Base-by-base conservation (phyloP, 2,797 vertebrate genomes). In the Trematomus bernacchii region DNA sequence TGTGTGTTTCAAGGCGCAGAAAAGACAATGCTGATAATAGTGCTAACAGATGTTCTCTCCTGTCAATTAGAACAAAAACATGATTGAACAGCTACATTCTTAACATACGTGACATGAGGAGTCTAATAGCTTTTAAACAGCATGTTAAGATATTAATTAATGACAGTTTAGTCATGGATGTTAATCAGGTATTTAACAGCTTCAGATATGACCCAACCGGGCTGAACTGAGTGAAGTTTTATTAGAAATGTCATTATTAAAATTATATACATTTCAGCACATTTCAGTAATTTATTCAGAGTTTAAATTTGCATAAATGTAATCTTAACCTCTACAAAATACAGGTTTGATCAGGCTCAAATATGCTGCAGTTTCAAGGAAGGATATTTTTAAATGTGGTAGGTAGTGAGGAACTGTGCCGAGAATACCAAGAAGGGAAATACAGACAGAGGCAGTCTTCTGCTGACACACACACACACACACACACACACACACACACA, bases 131-230 rank as follows among this genome's bases (percentile, higher is more conserved):
- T 55, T 81, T 79, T 18, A 77, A 67, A 62, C 19, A 64, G 40
- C 46, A 60, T 47, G 42, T 37, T 66, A 61, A 77, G 58, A 58
- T 55, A 54, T 44, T 43, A 63, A 46, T 64, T 10, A n/a, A 46
- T 48, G 37, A 19, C 54, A 67, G 21, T 65, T 63, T 50, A 77
- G 23, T 69, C 65, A 19, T 30, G 65, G 53, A 65, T 65, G 53
- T 50, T 79, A 46, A 75, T 76, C 66, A 50, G 43, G 62, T 75
- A 70, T 58, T 77, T 59, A 74, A 57, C 64, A 68, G 67, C 74
- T 73, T 60, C 0, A 0, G 51, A 61, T 21, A 72, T 76, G 30
- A 82, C 59, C 61, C 55, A 68, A 55, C 13, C 44, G 14, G 61
- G 58, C 27, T 68, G 43, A 82, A 60, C 53, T 54, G 51, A 55